Evolutionary conservation across 2,888 invertebrate genomes (phyloP), one percentile per base, ranked within the genome.

Genomic region (Oscheius sp.): DNA sequence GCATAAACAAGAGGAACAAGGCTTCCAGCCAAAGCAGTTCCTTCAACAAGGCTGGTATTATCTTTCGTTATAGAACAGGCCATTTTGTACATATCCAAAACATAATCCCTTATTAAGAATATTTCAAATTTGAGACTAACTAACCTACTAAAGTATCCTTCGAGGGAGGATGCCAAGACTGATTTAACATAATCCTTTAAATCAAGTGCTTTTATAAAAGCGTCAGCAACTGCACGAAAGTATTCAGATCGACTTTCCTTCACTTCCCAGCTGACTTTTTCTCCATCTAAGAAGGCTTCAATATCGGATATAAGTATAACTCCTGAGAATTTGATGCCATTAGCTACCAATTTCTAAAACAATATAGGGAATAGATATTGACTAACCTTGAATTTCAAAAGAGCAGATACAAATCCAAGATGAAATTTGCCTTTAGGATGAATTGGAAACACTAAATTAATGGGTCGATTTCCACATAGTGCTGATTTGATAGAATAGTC

Each of bases 31-130:
- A 79, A 62, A 24, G 72, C 61, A 6, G 72, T 67, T 51, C 74
- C 82, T 30, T 71, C 71, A 24, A 75, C 77, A n/a, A 82, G 56
- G 8, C 77, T 71, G 2, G 83, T 73, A 30, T 80, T 82, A 61
- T 83, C 83, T 24, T 80, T 68, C 0, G 85, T 82, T 14, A 85
- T 77, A 6, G 78, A 74, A 44, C 82, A 80, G 0, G 80, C 82
- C 80, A 81, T 72, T 71, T 84, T 82, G 78, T 85, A 85, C 77
- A 85, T 79, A 38, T 81, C 78, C 26, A 85, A 73, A 1, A 82
- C 80, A 73, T 80, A 85, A n/a, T 82, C 82, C 22, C 82, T 83
- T 66, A 50, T 80, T 17, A 49, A 28, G 14, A 33, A 0, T 26
- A 24, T 30, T n/a, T 24, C 38, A 38, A 2, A 2, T 33, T 0